Evolutionary conservation across 2,113 vertebrate species (phyloP).

Genomic region (Peucedramus taeniatus): DNA sequence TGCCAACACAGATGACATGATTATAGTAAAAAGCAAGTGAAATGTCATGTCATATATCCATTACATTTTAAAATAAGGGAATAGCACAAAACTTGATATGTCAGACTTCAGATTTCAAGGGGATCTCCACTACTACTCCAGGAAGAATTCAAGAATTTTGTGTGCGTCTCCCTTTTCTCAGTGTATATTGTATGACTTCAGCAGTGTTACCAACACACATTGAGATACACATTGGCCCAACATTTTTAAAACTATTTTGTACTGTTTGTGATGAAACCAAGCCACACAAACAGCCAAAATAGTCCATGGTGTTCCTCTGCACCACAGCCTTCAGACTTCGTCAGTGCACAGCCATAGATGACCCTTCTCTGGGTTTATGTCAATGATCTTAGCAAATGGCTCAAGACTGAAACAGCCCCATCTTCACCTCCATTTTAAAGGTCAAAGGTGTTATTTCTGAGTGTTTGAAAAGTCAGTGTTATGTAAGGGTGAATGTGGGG

Average conservation of each 20-base stretch:
- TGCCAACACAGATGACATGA: not conserved
- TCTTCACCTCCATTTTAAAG: not conserved
- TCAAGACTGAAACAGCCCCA: not conserved
- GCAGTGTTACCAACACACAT: not conserved
- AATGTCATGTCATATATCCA: not conserved
- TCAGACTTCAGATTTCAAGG: not conserved
- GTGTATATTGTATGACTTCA: not conserved
- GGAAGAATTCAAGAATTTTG: not conserved
- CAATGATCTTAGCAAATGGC: no score
- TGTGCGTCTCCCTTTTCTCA: accelerated
- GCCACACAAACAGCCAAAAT: not conserved
- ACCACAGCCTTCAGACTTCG: not conserved
- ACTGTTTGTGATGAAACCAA: not conserved
- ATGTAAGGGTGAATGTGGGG: not conserved
- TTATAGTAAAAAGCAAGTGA: not conserved
- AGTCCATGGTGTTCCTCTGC: not conserved
- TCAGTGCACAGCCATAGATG: not conserved
- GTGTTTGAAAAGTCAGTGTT: not conserved
- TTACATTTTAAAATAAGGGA: not conserved
- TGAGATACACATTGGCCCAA: not conserved
- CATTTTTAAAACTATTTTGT: not conserved
- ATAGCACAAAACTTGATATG: not conserved
- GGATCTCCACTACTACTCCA: not conserved
- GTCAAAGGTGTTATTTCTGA: not conserved
- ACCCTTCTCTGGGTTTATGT: not conserved